Conservation (phyloP, 2,797 vertebrate species). For the Macropus fuliginosus region DNA sequence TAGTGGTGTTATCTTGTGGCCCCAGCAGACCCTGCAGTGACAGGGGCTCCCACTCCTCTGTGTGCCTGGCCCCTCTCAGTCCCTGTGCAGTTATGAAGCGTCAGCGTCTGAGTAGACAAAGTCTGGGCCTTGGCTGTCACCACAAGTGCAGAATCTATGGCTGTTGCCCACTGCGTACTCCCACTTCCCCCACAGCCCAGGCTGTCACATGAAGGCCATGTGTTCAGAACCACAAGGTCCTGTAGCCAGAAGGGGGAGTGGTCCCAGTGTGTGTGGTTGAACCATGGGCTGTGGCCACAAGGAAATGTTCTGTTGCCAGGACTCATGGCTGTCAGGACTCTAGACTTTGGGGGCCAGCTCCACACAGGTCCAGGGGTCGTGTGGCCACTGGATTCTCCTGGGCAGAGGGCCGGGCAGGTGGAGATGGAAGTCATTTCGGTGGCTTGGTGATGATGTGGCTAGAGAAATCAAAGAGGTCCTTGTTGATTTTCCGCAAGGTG, state of each 20-base stretch:
- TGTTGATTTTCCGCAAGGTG: slow-evolving; percentile 96
- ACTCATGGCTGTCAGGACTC: background rate
- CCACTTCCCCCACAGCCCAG: background rate
- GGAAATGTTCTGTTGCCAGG: background rate
- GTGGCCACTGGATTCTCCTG: fast-evolving
- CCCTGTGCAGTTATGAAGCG: background rate
- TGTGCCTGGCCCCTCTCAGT: background rate
- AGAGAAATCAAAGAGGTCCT: slow-evolving; percentile 96
- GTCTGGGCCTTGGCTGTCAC: background rate
- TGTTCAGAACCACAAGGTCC: background rate
- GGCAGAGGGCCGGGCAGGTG: fast-evolving
- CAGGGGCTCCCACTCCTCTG: background rate
- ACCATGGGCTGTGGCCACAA: background rate
- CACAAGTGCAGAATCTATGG: background rate
- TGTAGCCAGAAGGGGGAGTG: background rate
- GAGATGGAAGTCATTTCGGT: slow-evolving; percentile 74
- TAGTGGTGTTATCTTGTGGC: background rate
- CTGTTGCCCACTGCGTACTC: background rate
- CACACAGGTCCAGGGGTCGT: background rate
- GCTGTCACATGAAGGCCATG: background rate
- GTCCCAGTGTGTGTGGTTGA: background rate
- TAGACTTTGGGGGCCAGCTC: background rate
- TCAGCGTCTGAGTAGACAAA: background rate
- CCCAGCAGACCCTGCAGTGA: background rate
- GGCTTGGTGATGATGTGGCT: slow-evolving; percentile 93